Evolutionary conservation across 1,140 invertebrate genomes (phyloP).

Genomic region (Drosophila asahinai): DNA sequence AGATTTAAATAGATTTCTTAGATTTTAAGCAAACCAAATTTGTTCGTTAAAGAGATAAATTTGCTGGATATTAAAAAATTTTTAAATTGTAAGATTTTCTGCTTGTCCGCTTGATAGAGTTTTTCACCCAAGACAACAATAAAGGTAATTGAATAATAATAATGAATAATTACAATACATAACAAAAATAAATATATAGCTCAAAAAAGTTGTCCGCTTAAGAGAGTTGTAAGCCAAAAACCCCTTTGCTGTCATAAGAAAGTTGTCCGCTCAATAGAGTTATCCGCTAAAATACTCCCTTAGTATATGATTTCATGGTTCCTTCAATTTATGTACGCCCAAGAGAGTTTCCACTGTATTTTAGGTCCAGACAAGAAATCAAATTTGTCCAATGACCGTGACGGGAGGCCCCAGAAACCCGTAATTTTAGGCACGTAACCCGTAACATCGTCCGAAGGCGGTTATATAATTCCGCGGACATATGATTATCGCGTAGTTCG

Average conservation of each 20-base stretch:
- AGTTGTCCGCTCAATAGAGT: not conserved
- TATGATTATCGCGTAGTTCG: slow-evolving; percentile 70
- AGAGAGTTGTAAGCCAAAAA: not conserved
- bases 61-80: not conserved
- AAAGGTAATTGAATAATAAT: not conserved
- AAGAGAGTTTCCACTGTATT: slow-evolving; percentile 9
- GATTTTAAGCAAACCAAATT: not conserved
- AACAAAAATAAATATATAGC: not conserved
- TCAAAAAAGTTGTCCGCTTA: too few relatives aligned
- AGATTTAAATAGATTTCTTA: not conserved
- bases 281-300: not conserved
- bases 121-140: too few relatives aligned
- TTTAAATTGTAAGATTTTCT: not conserved
- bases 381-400: slow-evolving; percentile 54
- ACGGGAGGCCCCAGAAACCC: slow-evolving; percentile 47
- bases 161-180: too few relatives aligned
- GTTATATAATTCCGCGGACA: slow-evolving; percentile 6
- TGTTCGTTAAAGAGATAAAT: not conserved
- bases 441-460: slow-evolving; percentile 19
- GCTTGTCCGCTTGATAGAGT: not conserved
- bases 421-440: slow-evolving; percentile 64
- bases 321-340: slow-evolving; percentile 8
- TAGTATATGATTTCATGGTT: not conserved
- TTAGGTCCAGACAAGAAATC: slow-evolving; percentile 8
- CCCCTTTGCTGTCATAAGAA: not conserved